Evolutionary conservation across 64 coral and sea anemone species (phyloP), one percentile per base, ranked within the genome.

Genomic region (Dendronephthya gigantea): DNA sequence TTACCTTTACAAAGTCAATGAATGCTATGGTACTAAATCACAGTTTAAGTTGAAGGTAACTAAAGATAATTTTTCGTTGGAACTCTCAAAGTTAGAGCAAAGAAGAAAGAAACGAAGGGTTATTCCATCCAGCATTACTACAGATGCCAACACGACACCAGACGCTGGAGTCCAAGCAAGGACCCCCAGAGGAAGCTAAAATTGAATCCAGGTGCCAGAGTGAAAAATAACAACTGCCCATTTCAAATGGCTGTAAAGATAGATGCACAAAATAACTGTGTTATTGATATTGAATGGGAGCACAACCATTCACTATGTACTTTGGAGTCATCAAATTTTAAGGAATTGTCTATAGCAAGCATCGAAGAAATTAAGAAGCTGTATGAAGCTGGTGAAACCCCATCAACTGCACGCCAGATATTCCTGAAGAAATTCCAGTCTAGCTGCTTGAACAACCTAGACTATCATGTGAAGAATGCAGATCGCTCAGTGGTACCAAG

Each of bases 91-190:
- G 55, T 90, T 31, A 90, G 66, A 84, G 86, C 90, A 43, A 87
- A 87, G 90, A 91, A 87, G 48, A 82, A 81, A 52, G 66, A 34
- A 82, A 90, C 83, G 50, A 66, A 81, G 28, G 85, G 85, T 37
- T 87, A 87, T 84, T 50, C 28, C 25, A 22, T 84, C 33, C 85
- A 87, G 33, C 87, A 87, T 62, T 91, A 91, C 50, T 91, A 91
- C 69, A 56, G 81, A 52, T 91, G 90, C 35, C 79, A 87, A 11
- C 41, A 45, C 11, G 41, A 45, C 41, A 11, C 41, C 11, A 11
- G 41, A 45, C 41, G 41, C 41, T 45, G 41, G 41, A 45, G 41
- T 45, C 41, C 41, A 11, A 45, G 41, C 11, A 45, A 45, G 11
- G 41, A 23, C 90, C 86, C 35, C 86, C 82, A 25, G 70, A 75